Evolutionary conservation across 2,113 vertebrate species (phyloP), one percentile per base, ranked within the genome.

Genomic region (Diadophis punctatus): DNA sequence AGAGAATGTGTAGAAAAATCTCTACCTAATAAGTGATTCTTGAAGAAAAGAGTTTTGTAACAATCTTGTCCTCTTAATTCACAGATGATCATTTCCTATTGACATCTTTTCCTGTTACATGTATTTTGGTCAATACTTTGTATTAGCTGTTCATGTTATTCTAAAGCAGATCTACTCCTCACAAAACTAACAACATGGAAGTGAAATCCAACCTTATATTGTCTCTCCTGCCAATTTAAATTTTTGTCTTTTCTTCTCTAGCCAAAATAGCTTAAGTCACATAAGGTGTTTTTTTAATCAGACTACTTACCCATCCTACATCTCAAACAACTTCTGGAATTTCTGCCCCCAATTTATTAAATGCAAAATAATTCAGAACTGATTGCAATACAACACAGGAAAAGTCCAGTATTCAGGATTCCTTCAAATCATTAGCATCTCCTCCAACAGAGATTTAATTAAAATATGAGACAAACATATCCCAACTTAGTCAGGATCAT

Each of bases 361-460:
- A 3, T 60, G 43, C 91, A 92, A 63, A 88, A 18, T 18, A 90
- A 25, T 51, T 27, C 60, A 20, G 22, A 84, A 63, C 30, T n/a
- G 51, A 39, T 56, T 49, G 51, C 4, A 80, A 56, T 49, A 60
- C 25, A 80, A 92, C 43, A 92, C 2, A 74, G n/a, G 20, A 86
- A 25, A 48, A 11, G 46, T 53, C n/a, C 39, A 93, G 84, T 11
- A 39, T 6, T 49, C 90, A 58, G 39, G 43, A 56, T 56, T 60
- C 48, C 49, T 85, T 85, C 87, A 91, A 80, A 86, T 25, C 56
- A 58, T n/a, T 27, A 55, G 39, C 89, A 48, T 88, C 93, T 93
- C 87, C 56, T 91, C 88, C 87, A 90, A 92, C 55, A 93, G 88
- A 87, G 74, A 74, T 91, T 91, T 93, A 91, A 93, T 90, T 90